These are phyloP conservation scores for Panopea generosa DNA, from an alignment of 2,888 invertebrate species.

Conservation along the genomic window DNA sequence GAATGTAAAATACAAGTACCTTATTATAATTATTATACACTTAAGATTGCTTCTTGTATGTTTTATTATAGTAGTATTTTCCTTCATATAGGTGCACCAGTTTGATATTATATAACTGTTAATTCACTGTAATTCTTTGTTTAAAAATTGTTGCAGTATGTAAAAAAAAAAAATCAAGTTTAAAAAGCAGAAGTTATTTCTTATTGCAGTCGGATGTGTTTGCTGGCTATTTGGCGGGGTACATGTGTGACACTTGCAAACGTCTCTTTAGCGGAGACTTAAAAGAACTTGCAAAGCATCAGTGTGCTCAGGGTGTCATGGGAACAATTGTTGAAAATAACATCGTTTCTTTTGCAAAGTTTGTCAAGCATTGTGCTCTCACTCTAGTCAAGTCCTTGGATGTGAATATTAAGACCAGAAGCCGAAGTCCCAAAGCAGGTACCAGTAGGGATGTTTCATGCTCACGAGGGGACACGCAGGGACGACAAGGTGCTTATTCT, in stretches of 20 bases:
- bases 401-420: neutral
- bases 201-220: constrained; percentile 69
- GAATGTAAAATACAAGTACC: too few relatives aligned
- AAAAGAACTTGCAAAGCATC: constrained; percentile 46
- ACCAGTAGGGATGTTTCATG: neutral
- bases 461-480: too few relatives aligned
- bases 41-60: too few relatives aligned
- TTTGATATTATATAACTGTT: too few relatives aligned
- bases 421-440: neutral
- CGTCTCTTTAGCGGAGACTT: constrained; percentile 54
- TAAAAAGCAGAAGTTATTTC: too few relatives aligned
- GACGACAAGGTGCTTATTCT: too few relatives aligned
- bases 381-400: constrained; percentile 46
- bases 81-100: too few relatives aligned
- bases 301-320: constrained; percentile 45
- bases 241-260: constrained; percentile 61
- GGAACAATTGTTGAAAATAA: constrained; percentile 63
- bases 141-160: too few relatives aligned
- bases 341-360: constrained; percentile 61
- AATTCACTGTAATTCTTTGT: too few relatives aligned
- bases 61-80: too few relatives aligned
- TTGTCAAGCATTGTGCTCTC: constrained; percentile 63
- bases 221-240: constrained; percentile 59
- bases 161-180: too few relatives aligned
- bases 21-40: too few relatives aligned